Percentiles rank a stretch among this genome's conserved stretches.
phyloP scores from a whole-genome alignment of 1,140 invertebrate species.

The Agraylea sexmaculata region DNA sequence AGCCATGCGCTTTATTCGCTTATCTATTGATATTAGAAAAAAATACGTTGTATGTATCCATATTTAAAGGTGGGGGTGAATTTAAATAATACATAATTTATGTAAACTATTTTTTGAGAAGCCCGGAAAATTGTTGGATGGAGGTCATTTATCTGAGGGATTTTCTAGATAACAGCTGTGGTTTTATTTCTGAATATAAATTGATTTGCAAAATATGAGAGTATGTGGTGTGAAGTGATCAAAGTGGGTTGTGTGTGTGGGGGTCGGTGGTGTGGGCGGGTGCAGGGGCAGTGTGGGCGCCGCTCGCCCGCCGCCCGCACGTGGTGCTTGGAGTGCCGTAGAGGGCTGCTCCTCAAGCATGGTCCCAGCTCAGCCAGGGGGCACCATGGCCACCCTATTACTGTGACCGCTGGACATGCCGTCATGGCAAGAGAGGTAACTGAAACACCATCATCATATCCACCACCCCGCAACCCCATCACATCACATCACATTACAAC shows the following conservation, averaged over 20 bases:
- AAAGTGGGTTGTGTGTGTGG: constrained; percentile 31
- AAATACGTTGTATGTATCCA: too few species aligned
- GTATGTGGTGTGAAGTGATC: constrained; percentile 1
- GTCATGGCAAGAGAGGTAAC: constrained; percentile 44
- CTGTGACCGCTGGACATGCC: constrained; percentile 41
- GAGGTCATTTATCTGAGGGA: too few species aligned
- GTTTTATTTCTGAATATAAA: neutral
- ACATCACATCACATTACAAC: constrained; percentile 23
- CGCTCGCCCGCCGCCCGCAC: constrained; percentile 30
- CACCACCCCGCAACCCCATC: constrained; percentile 23
- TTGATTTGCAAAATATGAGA: too few species aligned
- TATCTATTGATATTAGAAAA: too few species aligned
- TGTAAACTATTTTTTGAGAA: too few species aligned
- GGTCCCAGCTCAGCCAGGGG: constrained; percentile 19
- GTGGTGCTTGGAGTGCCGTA: constrained; percentile 13
- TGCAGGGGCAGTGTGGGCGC: constrained; percentile 31
- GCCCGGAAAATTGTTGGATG: too few species aligned
- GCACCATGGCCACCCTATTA: constrained; percentile 24
- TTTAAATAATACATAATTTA: too few species aligned
- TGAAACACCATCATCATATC: constrained; percentile 23
- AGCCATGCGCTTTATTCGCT: too few species aligned
- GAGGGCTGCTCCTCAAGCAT: constrained; percentile 13
- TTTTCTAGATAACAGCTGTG: too few species aligned
- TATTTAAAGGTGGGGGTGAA: too few species aligned
- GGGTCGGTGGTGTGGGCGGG: constrained; percentile 9